phyloP scores from a whole-genome alignment of 2,888 invertebrate species.

The Carpatolechia fugitivella region DNA sequence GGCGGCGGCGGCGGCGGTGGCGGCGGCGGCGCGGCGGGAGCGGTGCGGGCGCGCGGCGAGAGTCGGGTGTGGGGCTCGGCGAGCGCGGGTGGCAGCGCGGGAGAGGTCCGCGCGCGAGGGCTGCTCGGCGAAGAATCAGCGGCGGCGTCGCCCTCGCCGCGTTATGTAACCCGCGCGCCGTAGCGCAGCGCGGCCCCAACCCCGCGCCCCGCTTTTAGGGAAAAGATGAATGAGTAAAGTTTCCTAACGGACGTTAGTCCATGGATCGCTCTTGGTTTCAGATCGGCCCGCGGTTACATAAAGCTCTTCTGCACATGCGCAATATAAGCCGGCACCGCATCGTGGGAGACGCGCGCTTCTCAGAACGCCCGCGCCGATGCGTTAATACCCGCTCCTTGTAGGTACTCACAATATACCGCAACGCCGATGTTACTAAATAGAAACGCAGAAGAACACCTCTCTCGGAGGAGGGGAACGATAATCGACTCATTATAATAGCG shows the following conservation, averaged over 20 bases:
- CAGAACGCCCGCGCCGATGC: constrained; percentile 40
- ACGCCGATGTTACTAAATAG: background rate
- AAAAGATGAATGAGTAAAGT: constrained; percentile 78
- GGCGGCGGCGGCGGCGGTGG: constrained; percentile 24
- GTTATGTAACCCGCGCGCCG: constrained; percentile 66
- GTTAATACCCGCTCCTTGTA: background rate
- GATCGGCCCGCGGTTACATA: constrained; percentile 64
- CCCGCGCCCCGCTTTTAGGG: constrained; percentile 69
- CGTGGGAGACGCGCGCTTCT: constrained; percentile 22
- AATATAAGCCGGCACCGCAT: constrained; percentile 26
- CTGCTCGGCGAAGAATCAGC: constrained; percentile 53
- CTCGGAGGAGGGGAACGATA: no score
- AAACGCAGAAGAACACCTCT: background rate
- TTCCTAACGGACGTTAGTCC: constrained; percentile 71
- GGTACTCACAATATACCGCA: background rate
- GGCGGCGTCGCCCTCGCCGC: constrained; percentile 43
- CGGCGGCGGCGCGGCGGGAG: constrained; percentile 17
- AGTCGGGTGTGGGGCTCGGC: constrained; percentile 16
- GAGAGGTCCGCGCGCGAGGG: constrained; percentile 48
- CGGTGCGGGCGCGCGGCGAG: constrained; percentile 29
- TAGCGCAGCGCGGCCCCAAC: constrained; percentile 59
- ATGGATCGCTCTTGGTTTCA: constrained; percentile 61
- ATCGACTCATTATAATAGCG: no score
- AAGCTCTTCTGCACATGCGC: constrained; percentile 59
- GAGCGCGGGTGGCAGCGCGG: constrained; percentile 11